These are phyloP conservation scores for Cheilinus undulatus DNA, from an alignment of 2,113 vertebrate species.

Conservation along the genomic window DNA sequence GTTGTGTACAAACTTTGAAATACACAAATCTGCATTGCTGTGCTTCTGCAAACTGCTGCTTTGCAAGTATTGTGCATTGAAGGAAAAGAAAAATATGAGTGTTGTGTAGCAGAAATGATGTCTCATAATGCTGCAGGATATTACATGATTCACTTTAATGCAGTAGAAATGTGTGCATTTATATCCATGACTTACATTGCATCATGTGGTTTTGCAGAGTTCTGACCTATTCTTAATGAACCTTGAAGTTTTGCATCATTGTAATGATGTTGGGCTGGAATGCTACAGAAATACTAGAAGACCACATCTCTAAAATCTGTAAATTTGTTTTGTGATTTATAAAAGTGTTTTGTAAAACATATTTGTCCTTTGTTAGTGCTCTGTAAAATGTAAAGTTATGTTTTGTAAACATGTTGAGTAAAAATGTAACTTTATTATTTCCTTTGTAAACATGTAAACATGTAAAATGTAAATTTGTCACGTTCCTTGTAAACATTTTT, in stretches of 20 bases:
- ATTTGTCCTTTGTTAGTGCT: too few relatives aligned
- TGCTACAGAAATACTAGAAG: too few relatives aligned
- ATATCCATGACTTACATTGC: not conserved
- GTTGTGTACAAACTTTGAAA: conserved; percentile 21
- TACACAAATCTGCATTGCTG: not conserved
- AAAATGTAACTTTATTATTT: too few relatives aligned
- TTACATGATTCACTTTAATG: not conserved
- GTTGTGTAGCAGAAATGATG: not conserved
- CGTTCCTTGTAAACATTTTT: too few relatives aligned
- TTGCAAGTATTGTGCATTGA: not conserved
- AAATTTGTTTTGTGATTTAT: too few relatives aligned
- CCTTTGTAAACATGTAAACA: too few relatives aligned
- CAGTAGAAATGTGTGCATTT: not conserved
- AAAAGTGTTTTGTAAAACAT: too few relatives aligned
- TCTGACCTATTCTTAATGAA: not conserved
- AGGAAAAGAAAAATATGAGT: not conserved
- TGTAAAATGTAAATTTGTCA: too few relatives aligned
- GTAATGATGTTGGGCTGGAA: not conserved
- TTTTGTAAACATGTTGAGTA: too few relatives aligned
- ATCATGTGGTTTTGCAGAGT: not conserved
- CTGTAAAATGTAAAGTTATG: too few relatives aligned
- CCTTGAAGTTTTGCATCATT: conserved; percentile 7
- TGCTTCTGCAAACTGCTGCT: not conserved
- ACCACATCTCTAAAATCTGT: too few relatives aligned
- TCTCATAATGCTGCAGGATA: not conserved